These are phyloP conservation scores for Thaumatotibia leucotreta DNA, from an alignment of 1,140 invertebrate genomes.

Conservation along the genomic window DNA sequence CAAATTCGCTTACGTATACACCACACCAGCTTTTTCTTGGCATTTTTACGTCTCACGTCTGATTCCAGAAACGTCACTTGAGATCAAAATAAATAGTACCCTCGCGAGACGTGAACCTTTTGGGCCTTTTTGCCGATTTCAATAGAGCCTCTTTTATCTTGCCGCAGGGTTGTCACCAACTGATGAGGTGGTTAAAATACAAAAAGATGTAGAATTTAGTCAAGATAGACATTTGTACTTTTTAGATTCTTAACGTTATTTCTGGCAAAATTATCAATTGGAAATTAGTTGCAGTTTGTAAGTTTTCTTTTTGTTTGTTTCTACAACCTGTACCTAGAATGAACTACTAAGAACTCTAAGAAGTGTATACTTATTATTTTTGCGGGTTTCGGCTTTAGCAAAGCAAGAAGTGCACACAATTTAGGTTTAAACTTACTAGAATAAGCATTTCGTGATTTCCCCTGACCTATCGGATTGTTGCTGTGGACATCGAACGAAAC, in stretches of 20 bases:
- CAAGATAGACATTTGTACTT: background rate
- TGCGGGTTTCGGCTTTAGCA: too few species aligned
- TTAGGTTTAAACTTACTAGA: too few species aligned
- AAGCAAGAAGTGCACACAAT: too few species aligned
- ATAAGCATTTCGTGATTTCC: too few species aligned
- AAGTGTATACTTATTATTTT: too few species aligned
- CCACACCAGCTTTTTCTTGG: background rate
- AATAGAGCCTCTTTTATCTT: constrained; percentile 21
- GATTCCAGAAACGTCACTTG: constrained; percentile 20
- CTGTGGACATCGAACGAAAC: background rate
- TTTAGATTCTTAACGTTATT: background rate
- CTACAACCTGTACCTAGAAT: too few species aligned
- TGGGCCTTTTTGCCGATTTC: constrained; percentile 29
- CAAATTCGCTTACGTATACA: background rate
- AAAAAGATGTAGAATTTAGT: background rate
- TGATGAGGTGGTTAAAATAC: background rate
- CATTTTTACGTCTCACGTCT: constrained; percentile 1
- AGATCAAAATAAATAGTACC: constrained; percentile 30
- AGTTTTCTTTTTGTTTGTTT: too few species aligned
- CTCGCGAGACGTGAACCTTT: constrained; percentile 18
- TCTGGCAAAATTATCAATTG: too few species aligned
- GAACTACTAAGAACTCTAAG: too few species aligned
- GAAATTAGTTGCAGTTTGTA: too few species aligned
- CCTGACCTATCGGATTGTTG: background rate
- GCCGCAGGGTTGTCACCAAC: background rate